These are phyloP conservation scores for Triops longicaudatus DNA, from an alignment of 1,140 invertebrate genomes.

Conservation along the genomic window DNA sequence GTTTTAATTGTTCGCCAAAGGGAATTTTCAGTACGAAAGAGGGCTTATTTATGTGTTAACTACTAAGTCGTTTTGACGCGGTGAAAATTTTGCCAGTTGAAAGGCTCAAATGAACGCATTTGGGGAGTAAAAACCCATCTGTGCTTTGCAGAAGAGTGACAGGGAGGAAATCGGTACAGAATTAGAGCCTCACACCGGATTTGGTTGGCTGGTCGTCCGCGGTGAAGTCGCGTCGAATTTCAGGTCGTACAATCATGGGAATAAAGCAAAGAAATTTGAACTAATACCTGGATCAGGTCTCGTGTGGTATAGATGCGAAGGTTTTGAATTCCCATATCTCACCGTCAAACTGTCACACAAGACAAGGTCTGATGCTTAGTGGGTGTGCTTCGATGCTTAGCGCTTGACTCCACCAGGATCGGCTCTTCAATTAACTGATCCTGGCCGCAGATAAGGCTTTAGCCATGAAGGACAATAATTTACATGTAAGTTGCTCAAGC, in stretches of 20 bases:
- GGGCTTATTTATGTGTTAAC: too few species aligned
- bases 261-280: not conserved
- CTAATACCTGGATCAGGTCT: conserved; percentile 10
- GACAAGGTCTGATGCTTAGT: not conserved
- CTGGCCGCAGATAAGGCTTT: not conserved
- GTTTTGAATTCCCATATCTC: conserved; percentile 5
- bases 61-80: not conserved
- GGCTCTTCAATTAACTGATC: conserved; percentile 2
- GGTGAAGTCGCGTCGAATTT: not conserved
- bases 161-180: conserved; percentile 4
- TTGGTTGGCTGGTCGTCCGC: not conserved
- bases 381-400: not conserved
- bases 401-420: not conserved
- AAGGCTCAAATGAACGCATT: not conserved
- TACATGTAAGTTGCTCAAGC: not conserved
- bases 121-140: not conserved
- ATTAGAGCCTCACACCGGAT: not conserved
- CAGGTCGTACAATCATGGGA: not conserved
- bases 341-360: not conserved
- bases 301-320: not conserved
- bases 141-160: not conserved
- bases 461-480: not conserved
- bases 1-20: too few species aligned
- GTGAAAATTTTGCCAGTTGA: not conserved
- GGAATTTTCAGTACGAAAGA: too few species aligned